Base-by-base conservation (phyloP, 1,140 invertebrate species). In the Pemphigus obesinymphae region DNA sequence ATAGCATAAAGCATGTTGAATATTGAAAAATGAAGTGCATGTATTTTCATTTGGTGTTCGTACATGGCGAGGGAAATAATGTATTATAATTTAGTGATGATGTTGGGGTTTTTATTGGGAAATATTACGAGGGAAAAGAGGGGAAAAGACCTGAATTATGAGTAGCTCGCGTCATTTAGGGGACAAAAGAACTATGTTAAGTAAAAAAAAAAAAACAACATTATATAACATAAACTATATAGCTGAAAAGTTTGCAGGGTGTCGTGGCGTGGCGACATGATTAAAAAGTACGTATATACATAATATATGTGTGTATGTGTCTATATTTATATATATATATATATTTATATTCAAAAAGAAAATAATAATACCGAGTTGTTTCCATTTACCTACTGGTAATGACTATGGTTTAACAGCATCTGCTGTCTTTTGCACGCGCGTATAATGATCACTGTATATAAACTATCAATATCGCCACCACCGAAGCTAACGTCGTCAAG, bases 371-470 rank as follows among this genome's bases (percentile, higher is more conserved):
- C 26, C 17, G 45, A 53, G 48, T 75, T 53, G 26, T 75, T 75
- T 55, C 26, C 43, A 34, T 75, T 53, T 53, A 1, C 48, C 4
- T 53, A 1, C 48, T 2, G 11, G 26, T 75, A 75, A 75, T 75
- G 72, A 75, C 29, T 53, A 53, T 8, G 20, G 31, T 50, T 53
- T 37, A 75, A 75, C 53, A 26, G 45, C 72, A 75, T 75, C 72
- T 75, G 72, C 48, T 50, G 72, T 75, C 72, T 75, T 53, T 75
- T 75, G 8, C 50, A 53, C 72, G 26, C 20, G 48, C 20, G 48
- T 53, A 15, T 43, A 26, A 43, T 45, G 68, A 70, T 70, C 23
- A 70, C 23, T 13, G n/a, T 26, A 55, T 50, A 20, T n/a, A n/a
- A n/a, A 15, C 13, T 66, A 17, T 31, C 31, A 13, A 34, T 66